phyloP scores from a whole-genome alignment of 2,113 vertebrate genomes.

The Platysteira castanea region DNA sequence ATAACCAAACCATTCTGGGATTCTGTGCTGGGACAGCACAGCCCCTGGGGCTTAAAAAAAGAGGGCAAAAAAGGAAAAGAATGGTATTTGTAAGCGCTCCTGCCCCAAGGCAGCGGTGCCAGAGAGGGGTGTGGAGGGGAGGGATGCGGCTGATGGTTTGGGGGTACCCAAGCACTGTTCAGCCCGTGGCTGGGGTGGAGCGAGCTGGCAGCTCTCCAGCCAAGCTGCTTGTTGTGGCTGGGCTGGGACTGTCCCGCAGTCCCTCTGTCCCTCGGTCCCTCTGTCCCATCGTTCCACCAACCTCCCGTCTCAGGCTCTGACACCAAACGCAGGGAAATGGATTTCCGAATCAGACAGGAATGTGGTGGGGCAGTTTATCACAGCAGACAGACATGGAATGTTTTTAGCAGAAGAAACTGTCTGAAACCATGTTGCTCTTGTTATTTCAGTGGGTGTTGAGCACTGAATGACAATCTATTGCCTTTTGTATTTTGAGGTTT shows the following conservation, averaged over 20 bases:
- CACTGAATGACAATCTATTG: background rate
- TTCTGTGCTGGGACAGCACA: background rate
- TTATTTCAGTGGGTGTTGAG: background rate
- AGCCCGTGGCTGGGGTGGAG: background rate
- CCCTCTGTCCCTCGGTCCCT: accelerated
- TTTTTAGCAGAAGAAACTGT: background rate
- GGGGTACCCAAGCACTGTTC: background rate
- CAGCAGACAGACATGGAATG: background rate
- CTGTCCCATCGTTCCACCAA: accelerated
- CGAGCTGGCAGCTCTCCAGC: background rate
- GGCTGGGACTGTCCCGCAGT: accelerated
- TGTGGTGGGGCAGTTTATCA: background rate
- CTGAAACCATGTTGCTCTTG: background rate
- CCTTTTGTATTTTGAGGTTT: background rate
- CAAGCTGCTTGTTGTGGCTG: background rate
- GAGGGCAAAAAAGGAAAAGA: too few relatives aligned
- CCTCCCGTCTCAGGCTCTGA: background rate
- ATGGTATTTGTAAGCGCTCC: accelerated
- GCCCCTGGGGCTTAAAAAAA: too few relatives aligned
- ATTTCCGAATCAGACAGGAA: background rate
- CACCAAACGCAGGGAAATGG: background rate
- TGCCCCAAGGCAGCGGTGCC: too few relatives aligned
- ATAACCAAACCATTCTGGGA: background rate
- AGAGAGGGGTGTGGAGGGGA: accelerated
- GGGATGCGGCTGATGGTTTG: accelerated